Conservation (phyloP, 1,140 invertebrate species). For the silkworm (Bombyx mori) region ASM3026992v2 NC_085119.1:12370501-12371000, state of each 20-base stretch:
- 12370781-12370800: slow-evolving; percentile 17
- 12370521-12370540: slow-evolving; percentile 31
- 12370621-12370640: slow-evolving; percentile 12
- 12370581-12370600: slow-evolving; percentile 15
- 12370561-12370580: slow-evolving; percentile 45
- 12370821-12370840: slow-evolving; percentile 27
- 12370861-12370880: too few relatives aligned
- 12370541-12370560: slow-evolving; percentile 45
- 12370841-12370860: slow-evolving; percentile 14
- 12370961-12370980: slow-evolving; percentile 8
- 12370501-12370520: slow-evolving; percentile 32
- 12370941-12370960: too few relatives aligned
- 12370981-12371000: slow-evolving; percentile 24
- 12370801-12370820: slow-evolving; percentile 18
- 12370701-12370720: slow-evolving; percentile 23
- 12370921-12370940: too few relatives aligned
- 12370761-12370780: slow-evolving; percentile 22
- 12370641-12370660: slow-evolving; percentile 19
- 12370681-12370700: slow-evolving; percentile 12
- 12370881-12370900: too few relatives aligned
- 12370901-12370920: too few relatives aligned
- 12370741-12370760: slow-evolving; percentile 20
- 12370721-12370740: slow-evolving; percentile 21
- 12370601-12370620: slow-evolving; percentile 25
- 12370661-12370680: slow-evolving; percentile 29